These are phyloP conservation scores for Mallotus villosus DNA, from an alignment of 2,797 vertebrate genomes.

Conservation along the genomic window DNA sequence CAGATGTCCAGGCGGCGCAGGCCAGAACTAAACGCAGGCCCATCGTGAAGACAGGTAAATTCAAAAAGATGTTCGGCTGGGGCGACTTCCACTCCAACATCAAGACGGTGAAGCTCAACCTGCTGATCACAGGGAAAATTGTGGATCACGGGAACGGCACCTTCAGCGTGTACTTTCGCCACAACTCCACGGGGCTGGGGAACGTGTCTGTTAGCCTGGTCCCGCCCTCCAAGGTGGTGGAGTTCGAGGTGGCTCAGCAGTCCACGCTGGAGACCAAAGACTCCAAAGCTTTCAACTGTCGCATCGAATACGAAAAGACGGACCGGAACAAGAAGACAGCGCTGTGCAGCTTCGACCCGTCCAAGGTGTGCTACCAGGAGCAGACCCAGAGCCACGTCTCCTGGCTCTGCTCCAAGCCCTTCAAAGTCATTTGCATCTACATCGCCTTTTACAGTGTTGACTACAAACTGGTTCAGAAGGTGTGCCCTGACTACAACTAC, in stretches of 20 bases:
- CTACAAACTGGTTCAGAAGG: constrained; percentile 91
- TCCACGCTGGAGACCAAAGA: constrained; percentile 95
- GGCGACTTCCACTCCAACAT: constrained; percentile 99
- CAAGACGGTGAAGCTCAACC: constrained; percentile 97
- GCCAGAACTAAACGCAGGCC: constrained; percentile 97
- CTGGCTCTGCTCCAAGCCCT: constrained; percentile 98
- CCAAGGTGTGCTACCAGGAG: constrained; percentile 97
- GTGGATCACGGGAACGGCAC: constrained; percentile 98
- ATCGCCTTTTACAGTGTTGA: constrained; percentile 89
- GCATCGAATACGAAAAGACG: constrained; percentile 98
- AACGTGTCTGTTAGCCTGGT: constrained; percentile 98
- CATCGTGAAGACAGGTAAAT: constrained; percentile 99
- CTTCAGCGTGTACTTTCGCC: constrained; percentile 98
- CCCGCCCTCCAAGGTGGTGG: constrained; percentile 96
- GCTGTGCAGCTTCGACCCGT: constrained; percentile 88
- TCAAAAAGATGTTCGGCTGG: constrained; percentile 99
- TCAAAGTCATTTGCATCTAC: constrained; percentile 91
- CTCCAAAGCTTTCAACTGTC: constrained; percentile 97
- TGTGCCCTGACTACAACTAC: constrained; percentile 98
- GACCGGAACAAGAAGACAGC: constrained; percentile 98
- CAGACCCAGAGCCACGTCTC: constrained; percentile 99
- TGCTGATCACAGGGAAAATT: constrained; percentile 97
- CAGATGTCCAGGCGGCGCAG: constrained; percentile 86
- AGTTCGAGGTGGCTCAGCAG: constrained; percentile 92
- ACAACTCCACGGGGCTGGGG: constrained; percentile 95